phyloP scores from a whole-genome alignment of 2,797 vertebrate genomes.

The Harpagifer antarcticus region DNA sequence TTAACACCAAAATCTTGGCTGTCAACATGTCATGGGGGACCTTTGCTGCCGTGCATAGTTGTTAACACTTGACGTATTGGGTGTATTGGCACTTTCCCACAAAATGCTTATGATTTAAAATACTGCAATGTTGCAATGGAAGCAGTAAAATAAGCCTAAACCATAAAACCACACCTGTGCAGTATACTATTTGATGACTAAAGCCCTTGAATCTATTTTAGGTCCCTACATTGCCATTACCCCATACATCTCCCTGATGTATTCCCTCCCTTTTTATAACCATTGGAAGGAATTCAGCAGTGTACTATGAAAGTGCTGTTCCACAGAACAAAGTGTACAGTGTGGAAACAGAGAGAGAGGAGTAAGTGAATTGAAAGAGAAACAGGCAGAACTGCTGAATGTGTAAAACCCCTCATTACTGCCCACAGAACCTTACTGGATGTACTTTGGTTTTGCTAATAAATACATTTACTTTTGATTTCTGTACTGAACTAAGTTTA shows the following conservation, averaged over 20 bases:
- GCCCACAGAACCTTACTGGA: background rate
- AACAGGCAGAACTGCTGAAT: conserved; percentile 52
- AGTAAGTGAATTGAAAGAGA: conserved; percentile 77
- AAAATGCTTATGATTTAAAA: conserved; percentile 60
- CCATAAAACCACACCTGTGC: conserved; percentile 71
- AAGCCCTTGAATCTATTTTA: conserved; percentile 71
- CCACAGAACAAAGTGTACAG: conserved; percentile 85
- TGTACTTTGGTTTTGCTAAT: background rate
- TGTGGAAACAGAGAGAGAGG: conserved; percentile 82
- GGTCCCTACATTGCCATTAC: conserved; percentile 52
- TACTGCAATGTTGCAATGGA: conserved; percentile 58
- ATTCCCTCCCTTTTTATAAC: conserved; percentile 75
- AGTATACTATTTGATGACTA: conserved; percentile 57
- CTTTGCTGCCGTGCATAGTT: conserved; percentile 35
- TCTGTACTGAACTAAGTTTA: background rate
- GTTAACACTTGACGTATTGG: conserved; percentile 52
- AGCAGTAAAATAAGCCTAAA: conserved; percentile 53
- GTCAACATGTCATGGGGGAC: conserved; percentile 35
- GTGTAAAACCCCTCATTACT: conserved; percentile 13
- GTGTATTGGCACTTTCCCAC: conserved; percentile 30
- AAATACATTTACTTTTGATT: background rate
- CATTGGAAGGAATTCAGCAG: conserved; percentile 87
- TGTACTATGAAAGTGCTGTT: conserved; percentile 84
- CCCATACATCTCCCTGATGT: conserved; percentile 59
- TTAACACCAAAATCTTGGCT: conserved; percentile 47